phyloP scores from a whole-genome alignment of 2,888 invertebrate species.

The Cetonia aurata region DNA sequence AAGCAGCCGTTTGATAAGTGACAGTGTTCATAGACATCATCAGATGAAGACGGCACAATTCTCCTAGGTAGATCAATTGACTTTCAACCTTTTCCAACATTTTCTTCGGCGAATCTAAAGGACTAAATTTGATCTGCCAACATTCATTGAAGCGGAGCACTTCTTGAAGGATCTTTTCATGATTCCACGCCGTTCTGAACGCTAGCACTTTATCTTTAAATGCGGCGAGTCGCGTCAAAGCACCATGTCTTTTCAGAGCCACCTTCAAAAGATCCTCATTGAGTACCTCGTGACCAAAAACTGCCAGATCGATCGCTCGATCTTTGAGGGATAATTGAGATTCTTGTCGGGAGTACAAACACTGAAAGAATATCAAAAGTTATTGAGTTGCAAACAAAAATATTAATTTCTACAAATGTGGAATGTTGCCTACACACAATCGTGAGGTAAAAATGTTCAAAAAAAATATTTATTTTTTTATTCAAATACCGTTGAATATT shows the following conservation, averaged over 20 bases:
- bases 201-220: constrained; percentile 24
- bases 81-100: constrained; percentile 63
- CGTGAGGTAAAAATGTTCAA: too few relatives aligned
- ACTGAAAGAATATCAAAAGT: constrained; percentile 11
- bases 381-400: background rate
- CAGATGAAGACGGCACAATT: constrained; percentile 65
- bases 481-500: too few relatives aligned
- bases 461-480: too few relatives aligned
- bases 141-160: constrained; percentile 60
- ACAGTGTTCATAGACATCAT: constrained; percentile 68
- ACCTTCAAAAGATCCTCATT: constrained; percentile 68
- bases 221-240: constrained; percentile 47
- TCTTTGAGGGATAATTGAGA: constrained; percentile 66
- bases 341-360: constrained; percentile 50
- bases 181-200: constrained; percentile 60
- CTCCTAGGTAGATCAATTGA: constrained; percentile 54
- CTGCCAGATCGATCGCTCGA: constrained; percentile 72
- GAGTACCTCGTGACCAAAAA: constrained; percentile 74
- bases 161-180: constrained; percentile 60
- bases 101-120: constrained; percentile 56
- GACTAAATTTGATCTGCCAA: constrained; percentile 61
- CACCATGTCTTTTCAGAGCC: constrained; percentile 68
- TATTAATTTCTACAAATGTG: background rate
- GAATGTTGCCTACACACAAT: too few relatives aligned
- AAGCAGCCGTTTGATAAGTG: constrained; percentile 70